Evolutionary conservation across 2,113 vertebrate genomes (phyloP).

Genomic region (Amazona guildingii): DNA sequence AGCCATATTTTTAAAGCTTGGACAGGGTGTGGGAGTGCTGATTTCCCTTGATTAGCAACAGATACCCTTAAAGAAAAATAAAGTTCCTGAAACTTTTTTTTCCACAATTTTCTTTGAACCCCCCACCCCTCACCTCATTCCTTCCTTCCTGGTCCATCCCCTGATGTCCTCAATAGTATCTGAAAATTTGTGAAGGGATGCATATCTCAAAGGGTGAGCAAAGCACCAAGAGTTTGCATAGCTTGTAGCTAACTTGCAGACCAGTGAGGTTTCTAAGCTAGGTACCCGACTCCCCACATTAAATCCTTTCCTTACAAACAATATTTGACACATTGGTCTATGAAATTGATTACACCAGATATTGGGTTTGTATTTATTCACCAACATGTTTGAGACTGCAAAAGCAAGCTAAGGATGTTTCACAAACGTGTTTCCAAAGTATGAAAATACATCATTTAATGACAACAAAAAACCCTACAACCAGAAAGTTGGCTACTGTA

Average conservation of each 20-base stretch:
- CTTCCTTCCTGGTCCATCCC: not conserved
- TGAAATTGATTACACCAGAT: not conserved
- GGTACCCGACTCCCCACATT: not conserved
- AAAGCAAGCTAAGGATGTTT: not conserved
- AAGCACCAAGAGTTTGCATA: not conserved
- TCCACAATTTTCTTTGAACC: not conserved
- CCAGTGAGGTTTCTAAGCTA: not conserved
- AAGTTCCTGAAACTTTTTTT: not conserved
- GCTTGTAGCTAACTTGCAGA: not conserved
- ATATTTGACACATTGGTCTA: not conserved
- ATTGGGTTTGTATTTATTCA: not conserved
- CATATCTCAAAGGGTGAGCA: not conserved
- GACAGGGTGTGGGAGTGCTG: slow-evolving; percentile 51
- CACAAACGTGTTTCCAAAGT: not conserved
- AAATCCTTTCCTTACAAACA: not conserved
- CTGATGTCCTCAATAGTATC: not conserved
- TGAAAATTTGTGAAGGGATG: not conserved
- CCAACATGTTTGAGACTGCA: not conserved
- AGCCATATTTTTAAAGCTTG: slow-evolving; percentile 28
- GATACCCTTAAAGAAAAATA: slow-evolving; percentile 42
- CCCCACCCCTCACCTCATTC: not conserved
- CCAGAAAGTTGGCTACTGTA: not conserved
- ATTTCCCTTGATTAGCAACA: slow-evolving; percentile 45
- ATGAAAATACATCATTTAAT: not conserved
- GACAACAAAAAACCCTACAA: not conserved